phyloP scores from a whole-genome alignment of 2,797 vertebrate genomes.

The Anabacerthia variegaticeps region DNA sequence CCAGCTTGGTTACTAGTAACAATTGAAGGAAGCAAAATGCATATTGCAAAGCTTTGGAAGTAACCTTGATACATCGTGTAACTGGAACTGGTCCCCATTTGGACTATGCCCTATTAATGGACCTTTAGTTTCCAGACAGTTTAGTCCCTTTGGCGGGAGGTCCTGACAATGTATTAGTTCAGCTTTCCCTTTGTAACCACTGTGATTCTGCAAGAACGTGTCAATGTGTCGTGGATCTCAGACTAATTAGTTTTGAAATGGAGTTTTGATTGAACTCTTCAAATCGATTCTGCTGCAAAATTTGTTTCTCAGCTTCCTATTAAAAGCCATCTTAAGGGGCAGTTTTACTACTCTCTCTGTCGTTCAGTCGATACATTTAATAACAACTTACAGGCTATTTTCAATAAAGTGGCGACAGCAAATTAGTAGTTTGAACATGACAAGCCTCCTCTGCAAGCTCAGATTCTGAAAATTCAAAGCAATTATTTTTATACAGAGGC shows the following conservation, averaged over 20 bases:
- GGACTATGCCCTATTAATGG: background rate
- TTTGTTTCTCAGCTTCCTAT: slow-evolving; percentile 94
- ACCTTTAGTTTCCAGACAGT: slow-evolving; percentile 24
- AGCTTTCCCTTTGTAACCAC: slow-evolving; percentile 78
- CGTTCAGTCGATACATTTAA: slow-evolving; percentile 91
- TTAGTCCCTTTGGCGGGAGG: slow-evolving; percentile 65
- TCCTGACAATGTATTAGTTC: slow-evolving; percentile 77
- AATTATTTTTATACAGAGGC: slow-evolving; percentile 84
- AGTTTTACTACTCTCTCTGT: slow-evolving; percentile 89
- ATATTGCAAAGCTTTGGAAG: background rate
- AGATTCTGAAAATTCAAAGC: slow-evolving; percentile 83
- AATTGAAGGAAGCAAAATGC: background rate
- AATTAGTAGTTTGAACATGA: slow-evolving; percentile 89
- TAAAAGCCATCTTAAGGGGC: slow-evolving; percentile 91
- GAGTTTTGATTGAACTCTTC: slow-evolving; percentile 99
- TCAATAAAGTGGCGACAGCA: slow-evolving; percentile 88
- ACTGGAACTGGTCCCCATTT: background rate
- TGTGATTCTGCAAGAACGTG: slow-evolving; percentile 85
- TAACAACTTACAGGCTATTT: slow-evolving; percentile 90
- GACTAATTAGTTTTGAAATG: slow-evolving; percentile 99
- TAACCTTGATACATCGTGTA: background rate
- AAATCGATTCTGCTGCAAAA: slow-evolving; percentile 98
- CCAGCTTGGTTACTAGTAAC: background rate
- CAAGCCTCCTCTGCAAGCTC: slow-evolving; percentile 84
- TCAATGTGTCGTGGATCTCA: slow-evolving; percentile 93